Conservation (phyloP, 2,888 invertebrate genomes). For the Tachystola acroxantha region DNA sequence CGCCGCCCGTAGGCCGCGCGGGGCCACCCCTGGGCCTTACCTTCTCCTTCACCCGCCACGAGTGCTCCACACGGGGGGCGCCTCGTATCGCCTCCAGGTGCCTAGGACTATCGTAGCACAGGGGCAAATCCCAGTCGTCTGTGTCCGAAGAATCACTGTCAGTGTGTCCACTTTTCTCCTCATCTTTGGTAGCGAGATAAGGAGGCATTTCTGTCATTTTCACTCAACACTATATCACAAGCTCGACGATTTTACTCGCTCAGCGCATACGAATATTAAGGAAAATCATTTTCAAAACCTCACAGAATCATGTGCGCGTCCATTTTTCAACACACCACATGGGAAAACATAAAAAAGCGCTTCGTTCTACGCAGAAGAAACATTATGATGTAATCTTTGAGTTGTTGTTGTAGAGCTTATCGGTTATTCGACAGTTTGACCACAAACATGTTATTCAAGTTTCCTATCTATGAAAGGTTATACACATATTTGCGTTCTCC, state of each 20-base stretch:
- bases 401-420: too few relatives aligned
- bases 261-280: slow-evolving; percentile 37
- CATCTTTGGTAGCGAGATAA: slow-evolving; percentile 67
- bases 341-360: slow-evolving; percentile 54
- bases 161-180: slow-evolving; percentile 58
- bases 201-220: slow-evolving; percentile 77
- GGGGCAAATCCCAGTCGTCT: slow-evolving; percentile 83
- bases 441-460: too few relatives aligned
- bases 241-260: slow-evolving; percentile 34
- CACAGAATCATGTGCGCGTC: slow-evolving; percentile 68
- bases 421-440: too few relatives aligned
- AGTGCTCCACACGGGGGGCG: slow-evolving; percentile 84
- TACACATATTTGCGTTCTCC: too few relatives aligned
- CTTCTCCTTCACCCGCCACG: slow-evolving; percentile 96
- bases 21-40: slow-evolving; percentile 61
- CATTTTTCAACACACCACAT: slow-evolving; percentile 70
- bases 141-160: slow-evolving; percentile 65
- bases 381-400: too few relatives aligned
- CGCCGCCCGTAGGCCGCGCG: too few relatives aligned
- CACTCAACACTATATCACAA: slow-evolving; percentile 45
- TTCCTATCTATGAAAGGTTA: too few relatives aligned
- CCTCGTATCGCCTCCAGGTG: slow-evolving; percentile 67
- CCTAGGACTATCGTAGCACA: slow-evolving; percentile 85
- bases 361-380: slow-evolving; percentile 24
- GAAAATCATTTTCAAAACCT: slow-evolving; percentile 62